Evolutionary conservation across 2,113 vertebrate species (phyloP), one percentile per base, ranked within the genome.

Genomic region (Microcebus ravelobensis): DNA sequence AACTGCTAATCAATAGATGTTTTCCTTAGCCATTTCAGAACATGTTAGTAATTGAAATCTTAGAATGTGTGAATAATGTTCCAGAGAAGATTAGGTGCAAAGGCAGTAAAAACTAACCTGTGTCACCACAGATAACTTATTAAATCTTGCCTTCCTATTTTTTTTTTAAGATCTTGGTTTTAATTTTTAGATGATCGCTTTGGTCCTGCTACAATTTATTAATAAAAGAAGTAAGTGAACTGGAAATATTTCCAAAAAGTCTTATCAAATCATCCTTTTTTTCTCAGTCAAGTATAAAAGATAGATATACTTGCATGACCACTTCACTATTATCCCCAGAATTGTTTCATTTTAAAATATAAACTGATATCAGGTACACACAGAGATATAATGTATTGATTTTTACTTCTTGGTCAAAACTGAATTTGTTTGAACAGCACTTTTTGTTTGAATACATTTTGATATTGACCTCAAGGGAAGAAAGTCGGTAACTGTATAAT

Each of bases 341-440:
- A 95, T 59, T 61, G n/a, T 80, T 86, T 88, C 50, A 81, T 82
- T 88, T 93, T 82, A 82, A 36, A 65, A 73, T 57, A 67, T 77
- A 83, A 70, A 39, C 11, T 76, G 14, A 15, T 45, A 45, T 68
- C 48, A 45, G 17, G 3, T 27, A 8, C 7, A 79, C 3, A 52
- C 2, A 89, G 0, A 57, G 11, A 68, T 6, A 87, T 52, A 29
- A 86, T 61, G 5, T 71, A 85, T 63, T 77, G 55, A 93, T 80
- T 97, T 96, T 96, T 18, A 94, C 25, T 97, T 94, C 25, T 83
- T 94, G 59, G 34, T 63, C 27, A 95, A 92, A 97, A 95, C 34
- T 85, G 52, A 94, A 77, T 65, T 83, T 94, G 25, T 93, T 89
- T 93, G 73, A 83, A 93, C 36, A 95, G 68, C 13, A 95, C 95